Conservation (phyloP, 1,140 invertebrate genomes). For the Hormaphis cornu region DNA sequence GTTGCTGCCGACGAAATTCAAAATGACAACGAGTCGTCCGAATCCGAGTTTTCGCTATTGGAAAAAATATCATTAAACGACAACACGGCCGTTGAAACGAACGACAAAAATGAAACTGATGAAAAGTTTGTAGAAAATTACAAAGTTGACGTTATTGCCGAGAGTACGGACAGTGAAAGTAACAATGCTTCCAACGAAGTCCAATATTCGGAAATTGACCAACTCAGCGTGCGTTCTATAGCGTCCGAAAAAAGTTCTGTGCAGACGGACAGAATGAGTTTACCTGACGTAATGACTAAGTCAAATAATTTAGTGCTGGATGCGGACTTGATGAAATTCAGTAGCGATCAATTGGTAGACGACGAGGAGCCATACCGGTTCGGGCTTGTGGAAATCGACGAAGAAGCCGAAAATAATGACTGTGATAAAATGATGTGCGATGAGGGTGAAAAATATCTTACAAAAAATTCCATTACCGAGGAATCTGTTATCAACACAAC, state of each 20-base stretch:
- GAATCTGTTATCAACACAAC: neutral
- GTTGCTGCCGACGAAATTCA: neutral
- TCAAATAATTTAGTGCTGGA: neutral
- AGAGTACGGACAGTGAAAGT: neutral
- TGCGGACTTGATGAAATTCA: neutral
- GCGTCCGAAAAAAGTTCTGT: neutral
- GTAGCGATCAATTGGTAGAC: neutral
- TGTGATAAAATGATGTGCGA: neutral
- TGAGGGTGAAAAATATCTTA: neutral
- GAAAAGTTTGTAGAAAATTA: neutral
- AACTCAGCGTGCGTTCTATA: neutral
- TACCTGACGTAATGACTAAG: neutral
- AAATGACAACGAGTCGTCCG: neutral
- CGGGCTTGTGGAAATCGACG: neutral
- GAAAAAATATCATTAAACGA: neutral
- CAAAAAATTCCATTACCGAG: neutral
- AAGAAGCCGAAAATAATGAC: neutral
- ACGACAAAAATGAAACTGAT: neutral
- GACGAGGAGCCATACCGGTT: neutral
- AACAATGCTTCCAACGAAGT: neutral
- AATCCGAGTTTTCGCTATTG: conserved; percentile 1
- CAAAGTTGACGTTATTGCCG: neutral
- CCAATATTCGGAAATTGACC: neutral
- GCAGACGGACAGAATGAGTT: too few species aligned
- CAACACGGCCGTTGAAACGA: neutral